Evolutionary conservation across 1,140 invertebrate species (phyloP).

Genomic region (Euwallacea similis): DNA sequence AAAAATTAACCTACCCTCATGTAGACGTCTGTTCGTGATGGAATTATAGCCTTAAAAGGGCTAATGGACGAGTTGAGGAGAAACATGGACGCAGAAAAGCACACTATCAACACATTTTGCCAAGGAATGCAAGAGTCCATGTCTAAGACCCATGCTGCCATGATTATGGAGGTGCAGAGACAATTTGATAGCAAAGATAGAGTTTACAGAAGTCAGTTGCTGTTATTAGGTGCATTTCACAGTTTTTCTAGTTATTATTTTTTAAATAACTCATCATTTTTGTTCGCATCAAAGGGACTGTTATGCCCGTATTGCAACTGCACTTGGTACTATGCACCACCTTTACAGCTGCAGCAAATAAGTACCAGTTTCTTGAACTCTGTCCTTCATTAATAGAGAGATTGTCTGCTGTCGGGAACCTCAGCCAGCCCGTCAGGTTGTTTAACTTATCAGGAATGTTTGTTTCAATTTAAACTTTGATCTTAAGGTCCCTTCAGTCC

Average conservation of each 20-base stretch:
- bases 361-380: conserved; percentile 72
- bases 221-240: conserved; percentile 56
- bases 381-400: conserved; percentile 69
- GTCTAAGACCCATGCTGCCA: conserved; percentile 65
- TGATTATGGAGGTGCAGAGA: conserved; percentile 66
- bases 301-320: conserved; percentile 67
- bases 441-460: not conserved
- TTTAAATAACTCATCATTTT: conserved; percentile 25
- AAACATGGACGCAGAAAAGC: conserved; percentile 68
- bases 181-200: conserved; percentile 70
- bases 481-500: conserved; percentile 55
- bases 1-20: not conserved
- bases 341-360: conserved; percentile 68
- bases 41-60: conserved; percentile 65
- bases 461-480: not conserved
- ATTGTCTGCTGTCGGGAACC: conserved; percentile 64
- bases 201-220: conserved; percentile 63
- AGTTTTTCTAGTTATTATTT: not conserved
- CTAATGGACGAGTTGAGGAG: conserved; percentile 67
- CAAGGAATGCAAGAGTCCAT: conserved; percentile 69
- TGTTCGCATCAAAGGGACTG: conserved; percentile 54
- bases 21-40: conserved; percentile 64
- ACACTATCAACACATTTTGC: conserved; percentile 66
- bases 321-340: conserved; percentile 69
- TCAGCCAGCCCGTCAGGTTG: conserved; percentile 67